Evolutionary conservation across 2,888 invertebrate species (phyloP).

Genomic region (Troglohyphantes excavatus): DNA sequence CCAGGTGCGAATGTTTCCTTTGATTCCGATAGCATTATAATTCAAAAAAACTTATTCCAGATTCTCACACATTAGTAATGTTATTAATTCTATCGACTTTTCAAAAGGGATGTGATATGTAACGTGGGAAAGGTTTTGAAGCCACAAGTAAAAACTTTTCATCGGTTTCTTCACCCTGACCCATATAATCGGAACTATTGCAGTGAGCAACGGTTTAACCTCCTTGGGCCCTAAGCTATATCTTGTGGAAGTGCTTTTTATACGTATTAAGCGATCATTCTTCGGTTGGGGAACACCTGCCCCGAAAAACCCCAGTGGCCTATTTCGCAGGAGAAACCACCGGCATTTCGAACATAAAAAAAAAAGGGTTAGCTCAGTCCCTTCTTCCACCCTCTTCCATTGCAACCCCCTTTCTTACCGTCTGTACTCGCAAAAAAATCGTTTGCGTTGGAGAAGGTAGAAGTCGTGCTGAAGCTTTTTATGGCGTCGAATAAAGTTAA

Average conservation of each 20-base stretch:
- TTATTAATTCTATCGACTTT: too few species aligned
- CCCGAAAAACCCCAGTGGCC: constrained; percentile 62
- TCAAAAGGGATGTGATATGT: too few species aligned
- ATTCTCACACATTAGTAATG: too few species aligned
- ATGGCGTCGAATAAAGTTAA: too few species aligned
- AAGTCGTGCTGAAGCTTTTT: too few species aligned
- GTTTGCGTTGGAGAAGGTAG: background rate
- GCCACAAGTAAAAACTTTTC: too few species aligned
- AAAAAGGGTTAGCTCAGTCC: constrained; percentile 59
- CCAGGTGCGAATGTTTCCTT: too few species aligned
- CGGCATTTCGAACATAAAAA: constrained; percentile 14
- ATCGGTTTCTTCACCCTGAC: too few species aligned
- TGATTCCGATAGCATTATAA: too few species aligned
- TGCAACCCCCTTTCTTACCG: background rate
- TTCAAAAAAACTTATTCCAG: too few species aligned
- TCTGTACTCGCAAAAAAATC: constrained; percentile 15
- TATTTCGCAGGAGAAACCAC: constrained; percentile 63
- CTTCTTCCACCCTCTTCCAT: constrained; percentile 12
- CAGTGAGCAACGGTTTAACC: constrained; percentile 34
- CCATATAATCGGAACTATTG: constrained; percentile 5
- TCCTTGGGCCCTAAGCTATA: constrained; percentile 13
- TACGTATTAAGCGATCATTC: constrained; percentile 40
- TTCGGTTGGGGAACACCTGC: constrained; percentile 69
- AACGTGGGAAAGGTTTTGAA: too few species aligned
- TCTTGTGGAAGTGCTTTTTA: constrained; percentile 50